A percentile compares a stretch with the other conserved stretches of the same genome.
Conservation (phyloP, 1,140 invertebrate species). For the Drosophila micromelanica region DNA sequence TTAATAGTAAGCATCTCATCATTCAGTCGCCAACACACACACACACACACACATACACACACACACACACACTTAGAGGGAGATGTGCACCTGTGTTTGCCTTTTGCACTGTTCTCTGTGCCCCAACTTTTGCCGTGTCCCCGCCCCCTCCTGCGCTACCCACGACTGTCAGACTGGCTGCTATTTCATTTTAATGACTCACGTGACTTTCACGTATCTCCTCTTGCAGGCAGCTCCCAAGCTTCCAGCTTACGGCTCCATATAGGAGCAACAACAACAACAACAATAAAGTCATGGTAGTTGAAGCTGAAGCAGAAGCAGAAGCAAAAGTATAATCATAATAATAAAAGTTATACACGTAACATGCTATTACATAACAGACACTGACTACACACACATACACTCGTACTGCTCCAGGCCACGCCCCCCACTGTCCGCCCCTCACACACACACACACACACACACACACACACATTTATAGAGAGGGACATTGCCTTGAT, state of each 20-base stretch:
- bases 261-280: conserved; percentile 26
- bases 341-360: conserved; percentile 81
- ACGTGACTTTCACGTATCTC: conserved; percentile 81
- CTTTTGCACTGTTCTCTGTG: conserved; percentile 25
- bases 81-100: conserved; percentile 59
- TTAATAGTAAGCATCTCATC: conserved; percentile 66
- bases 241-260: conserved; percentile 18
- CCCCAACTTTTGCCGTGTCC: conserved; percentile 31
- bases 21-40: conserved; percentile 36
- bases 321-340: conserved; percentile 75
- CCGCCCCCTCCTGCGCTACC: neutral
- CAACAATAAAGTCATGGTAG: conserved; percentile 38
- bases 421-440: conserved; percentile 21
- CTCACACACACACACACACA: conserved; percentile 5
- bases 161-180: conserved; percentile 48
- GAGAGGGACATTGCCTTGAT: conserved; percentile 31
- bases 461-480: conserved; percentile 1
- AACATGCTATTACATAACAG: conserved; percentile 81
- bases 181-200: conserved; percentile 82
- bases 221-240: conserved; percentile 34
- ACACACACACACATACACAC: neutral
- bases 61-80: neutral
- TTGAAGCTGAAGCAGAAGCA: conserved; percentile 27
- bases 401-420: neutral
- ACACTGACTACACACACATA: conserved; percentile 41